Conservation (phyloP, 2,888 invertebrate genomes). For the Lapara coniferarum region DNA sequence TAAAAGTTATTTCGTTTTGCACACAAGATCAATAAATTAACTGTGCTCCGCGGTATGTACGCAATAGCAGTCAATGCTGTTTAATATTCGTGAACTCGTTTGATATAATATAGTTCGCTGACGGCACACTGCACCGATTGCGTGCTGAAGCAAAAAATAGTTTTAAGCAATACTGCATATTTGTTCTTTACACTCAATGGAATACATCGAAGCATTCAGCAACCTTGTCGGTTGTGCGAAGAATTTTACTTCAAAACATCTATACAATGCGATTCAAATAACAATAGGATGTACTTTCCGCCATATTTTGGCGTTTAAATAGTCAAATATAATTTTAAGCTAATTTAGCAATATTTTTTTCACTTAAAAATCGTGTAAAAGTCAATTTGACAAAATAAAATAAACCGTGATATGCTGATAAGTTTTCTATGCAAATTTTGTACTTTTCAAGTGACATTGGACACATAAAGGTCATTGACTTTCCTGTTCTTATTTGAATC, state of each 20-base stretch:
- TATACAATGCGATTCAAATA: too few species aligned
- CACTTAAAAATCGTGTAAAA: too few species aligned
- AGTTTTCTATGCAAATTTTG: too few species aligned
- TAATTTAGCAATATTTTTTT: too few species aligned
- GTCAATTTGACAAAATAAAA: too few species aligned
- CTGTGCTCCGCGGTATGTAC: neutral
- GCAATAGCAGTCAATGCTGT: neutral
- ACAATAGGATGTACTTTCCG: too few species aligned
- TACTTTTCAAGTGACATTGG: too few species aligned
- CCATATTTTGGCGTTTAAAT: too few species aligned
- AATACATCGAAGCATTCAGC: neutral
- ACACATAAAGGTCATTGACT: too few species aligned
- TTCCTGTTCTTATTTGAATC: too few species aligned
- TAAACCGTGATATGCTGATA: too few species aligned
- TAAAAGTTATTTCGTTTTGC: neutral
- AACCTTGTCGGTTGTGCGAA: conserved; percentile 5
- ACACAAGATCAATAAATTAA: neutral
- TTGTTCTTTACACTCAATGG: neutral
- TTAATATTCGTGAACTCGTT: conserved; percentile 8
- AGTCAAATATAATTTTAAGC: too few species aligned
- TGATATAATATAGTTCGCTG: conserved; percentile 1
- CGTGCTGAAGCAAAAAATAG: conserved; percentile 12
- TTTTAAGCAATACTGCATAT: conserved; percentile 11
- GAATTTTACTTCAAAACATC: neutral
- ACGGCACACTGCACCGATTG: conserved; percentile 2